Evolutionary conservation across 2,113 vertebrate species (phyloP), one percentile per base, ranked within the genome.

Genomic region (Lepus europaeus): DNA sequence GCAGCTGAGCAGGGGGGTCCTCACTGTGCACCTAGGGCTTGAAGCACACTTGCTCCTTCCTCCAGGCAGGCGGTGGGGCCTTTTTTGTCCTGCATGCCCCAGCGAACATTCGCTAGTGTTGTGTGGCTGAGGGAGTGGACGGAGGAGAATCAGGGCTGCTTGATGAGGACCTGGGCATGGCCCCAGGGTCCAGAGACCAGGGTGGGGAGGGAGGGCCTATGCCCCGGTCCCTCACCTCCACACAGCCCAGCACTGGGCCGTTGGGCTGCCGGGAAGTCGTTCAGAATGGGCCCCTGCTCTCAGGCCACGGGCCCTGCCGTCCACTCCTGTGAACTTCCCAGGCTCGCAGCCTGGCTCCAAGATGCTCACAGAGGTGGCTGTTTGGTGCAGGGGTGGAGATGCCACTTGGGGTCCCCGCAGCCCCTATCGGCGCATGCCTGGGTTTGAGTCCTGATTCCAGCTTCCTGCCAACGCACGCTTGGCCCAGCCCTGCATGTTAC

Each of bases 1-100:
- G 36, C 3, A 5, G 20, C 19, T 9, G 23, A 72, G 66, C 49
- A 51, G 49, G 82, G 16, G 66, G 29, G 10, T 68, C 27, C 20
- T 36, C 10, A 5, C 19, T 61, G 59, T 27, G 9, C 17, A 10
- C 51, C 17, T 0, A 2, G 31, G 49, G 33, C 69, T 64, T 9
- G 1, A n/a, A 68, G 45, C 29, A 9, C 0, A 11, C n/a, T 1
- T 33, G 1, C 17, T 39, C 9, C 29, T 77, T 59, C 19, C 20
- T 68, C 64, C 39, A 36, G 68, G 86, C 16, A 36, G 69, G 45
- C 33, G 36, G 45, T 2, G 0, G 6, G 72, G 59, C 49, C 56
- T 74, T 49, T 31, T 51, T 66, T 39, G 20, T 6, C 20, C 39
- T 49, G 31, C 17, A 22, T 29, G 3, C 27, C 39, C 61, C 8